These are phyloP conservation scores for Catocala nupta DNA, from an alignment of 2,888 invertebrate species.

Conservation along the genomic window DNA sequence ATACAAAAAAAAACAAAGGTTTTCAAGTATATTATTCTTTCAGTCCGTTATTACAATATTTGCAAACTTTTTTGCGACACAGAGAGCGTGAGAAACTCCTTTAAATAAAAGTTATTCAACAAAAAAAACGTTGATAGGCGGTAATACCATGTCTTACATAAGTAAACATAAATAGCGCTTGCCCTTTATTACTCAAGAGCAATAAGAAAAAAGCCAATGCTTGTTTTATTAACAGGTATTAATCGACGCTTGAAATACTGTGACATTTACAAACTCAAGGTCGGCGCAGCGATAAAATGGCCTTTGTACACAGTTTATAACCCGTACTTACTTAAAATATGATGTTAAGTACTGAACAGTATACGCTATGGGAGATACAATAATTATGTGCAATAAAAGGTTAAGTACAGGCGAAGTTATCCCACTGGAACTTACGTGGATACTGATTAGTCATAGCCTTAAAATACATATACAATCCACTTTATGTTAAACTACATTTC, in stretches of 20 bases:
- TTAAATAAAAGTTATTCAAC: background rate
- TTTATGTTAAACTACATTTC: no score
- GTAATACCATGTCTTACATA: background rate
- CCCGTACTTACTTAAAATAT: constrained; percentile 40
- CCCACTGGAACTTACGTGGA: constrained; percentile 2
- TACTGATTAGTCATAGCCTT: no score
- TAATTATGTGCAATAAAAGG: constrained; percentile 25
- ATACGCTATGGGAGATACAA: constrained; percentile 30
- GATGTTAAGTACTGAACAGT: constrained; percentile 35
- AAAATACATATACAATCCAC: no score
- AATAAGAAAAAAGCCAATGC: constrained; percentile 25
- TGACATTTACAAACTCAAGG: constrained; percentile 47
- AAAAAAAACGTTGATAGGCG: background rate
- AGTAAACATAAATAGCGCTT: constrained; percentile 1
- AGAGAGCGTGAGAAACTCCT: background rate
- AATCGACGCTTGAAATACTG: constrained; percentile 42
- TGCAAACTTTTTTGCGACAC: no score
- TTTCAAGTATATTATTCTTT: no score
- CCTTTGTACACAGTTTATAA: constrained; percentile 35
- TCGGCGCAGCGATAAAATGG: constrained; percentile 28
- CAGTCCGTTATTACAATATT: no score
- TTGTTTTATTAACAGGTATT: constrained; percentile 36
- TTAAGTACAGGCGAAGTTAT: constrained; percentile 32
- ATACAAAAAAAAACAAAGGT: no score
- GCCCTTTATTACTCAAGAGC: constrained; percentile 11